Base-by-base conservation (phyloP, 1,140 invertebrate genomes). In the Bombus soroeensis region DNA sequence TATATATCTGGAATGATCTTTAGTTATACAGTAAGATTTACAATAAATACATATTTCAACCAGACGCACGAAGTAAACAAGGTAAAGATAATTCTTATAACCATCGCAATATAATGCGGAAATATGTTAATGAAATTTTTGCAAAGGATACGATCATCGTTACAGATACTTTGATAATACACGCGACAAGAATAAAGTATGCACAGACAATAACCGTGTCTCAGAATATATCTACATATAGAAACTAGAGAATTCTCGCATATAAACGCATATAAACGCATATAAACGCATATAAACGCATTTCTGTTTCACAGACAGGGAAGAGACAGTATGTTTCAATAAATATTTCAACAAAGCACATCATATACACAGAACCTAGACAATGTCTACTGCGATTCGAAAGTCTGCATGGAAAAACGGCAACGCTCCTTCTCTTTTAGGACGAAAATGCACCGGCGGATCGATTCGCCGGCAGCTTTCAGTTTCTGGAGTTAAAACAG, bases 401-500 rank as follows among this genome's bases (percentile, higher is more conserved):
- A 62, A 59, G 53, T 34, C 22, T 37, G 43, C 22, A 3, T 6
- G 32, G 28, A 25, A 75, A n/a, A 74, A 18, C 28, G 15, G 13
- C 2, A 76, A 34, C 15, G 18, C 34, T 75, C 43, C 41, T 41
- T 41, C 37, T 13, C 3, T 47, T 53, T 8, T 13, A n/a, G 53
- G 28, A 77, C 75, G 53, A 3, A 37, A 68, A 68, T 34, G 32
- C 22, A 53, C n/a, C 22, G 13, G 22, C 18, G 79, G 68, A 81
- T 81, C 79, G 79, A 81, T 81, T 32, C 53, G 8, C 28, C 43
- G 43, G 43, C 25, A 32, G 47, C 32, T 71, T 71, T 41, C 78
- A 32, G 37, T n/a, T 28, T 34, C 66, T 32, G 28, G 12, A 71
- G 43, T 81, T 81, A 72, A 72, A 53, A 72, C 43, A 72, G 66